Evolutionary conservation across 2,797 vertebrate species (phyloP).

Genomic region (Tokudaia muenninki): DNA sequence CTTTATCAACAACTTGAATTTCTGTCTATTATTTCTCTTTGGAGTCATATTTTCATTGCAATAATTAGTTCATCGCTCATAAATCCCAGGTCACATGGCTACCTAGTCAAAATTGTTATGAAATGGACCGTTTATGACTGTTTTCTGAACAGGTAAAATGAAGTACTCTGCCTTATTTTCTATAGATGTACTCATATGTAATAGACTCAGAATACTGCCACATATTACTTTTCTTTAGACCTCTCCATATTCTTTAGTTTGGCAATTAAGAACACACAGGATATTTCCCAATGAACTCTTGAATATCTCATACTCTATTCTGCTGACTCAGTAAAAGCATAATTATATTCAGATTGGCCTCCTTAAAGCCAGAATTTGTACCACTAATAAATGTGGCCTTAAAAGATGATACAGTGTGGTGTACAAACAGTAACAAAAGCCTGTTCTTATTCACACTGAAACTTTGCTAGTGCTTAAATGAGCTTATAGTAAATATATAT

Average conservation of each 20-base stretch:
- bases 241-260: background rate
- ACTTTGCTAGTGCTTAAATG: slow-evolving; percentile 40
- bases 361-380: slow-evolving; percentile 42
- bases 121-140: background rate
- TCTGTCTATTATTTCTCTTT: slow-evolving; percentile 1
- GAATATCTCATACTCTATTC: background rate
- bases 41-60: slow-evolving; percentile 18
- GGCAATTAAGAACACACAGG: slow-evolving; percentile 15
- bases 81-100: slow-evolving; percentile 24
- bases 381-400: slow-evolving; percentile 34
- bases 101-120: slow-evolving; percentile 1
- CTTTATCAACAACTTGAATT: slow-evolving; percentile 51
- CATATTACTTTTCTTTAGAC: slow-evolving; percentile 51
- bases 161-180: slow-evolving; percentile 24
- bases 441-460: background rate
- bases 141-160: slow-evolving; percentile 4
- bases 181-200: background rate
- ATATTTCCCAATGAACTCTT: slow-evolving; percentile 33
- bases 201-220: slow-evolving; percentile 2
- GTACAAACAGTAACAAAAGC: slow-evolving; percentile 2
- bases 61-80: slow-evolving; percentile 55
- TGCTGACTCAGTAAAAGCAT: slow-evolving; percentile 23
- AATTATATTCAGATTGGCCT: slow-evolving; percentile 35
- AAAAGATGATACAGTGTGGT: background rate
- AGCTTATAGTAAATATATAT: slow-evolving; percentile 2